Conservation (phyloP, 1,140 invertebrate genomes). For the Laupala kohalensis region DNA sequence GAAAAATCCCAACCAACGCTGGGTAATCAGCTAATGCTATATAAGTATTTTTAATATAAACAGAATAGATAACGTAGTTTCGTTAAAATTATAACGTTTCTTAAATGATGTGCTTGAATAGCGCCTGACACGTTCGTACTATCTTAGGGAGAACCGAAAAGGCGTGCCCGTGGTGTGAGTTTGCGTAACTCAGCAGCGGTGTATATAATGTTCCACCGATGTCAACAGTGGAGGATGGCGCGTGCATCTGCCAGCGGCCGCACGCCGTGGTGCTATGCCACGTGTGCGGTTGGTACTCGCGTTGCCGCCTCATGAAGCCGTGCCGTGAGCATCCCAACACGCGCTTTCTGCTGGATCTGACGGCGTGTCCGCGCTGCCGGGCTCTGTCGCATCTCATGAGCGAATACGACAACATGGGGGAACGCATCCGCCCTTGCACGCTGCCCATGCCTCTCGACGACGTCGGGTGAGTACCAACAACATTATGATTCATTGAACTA, state of each 20-base stretch:
- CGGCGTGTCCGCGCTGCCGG: background rate
- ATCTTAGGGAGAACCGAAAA: no score
- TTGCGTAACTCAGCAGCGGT: no score
- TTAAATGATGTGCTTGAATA: no score
- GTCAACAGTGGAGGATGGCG: background rate
- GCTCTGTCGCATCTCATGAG: background rate
- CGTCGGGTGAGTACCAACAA: background rate
- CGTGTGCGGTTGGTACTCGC: background rate
- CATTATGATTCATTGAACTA: no score
- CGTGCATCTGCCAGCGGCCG: background rate
- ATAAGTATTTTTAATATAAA: no score
- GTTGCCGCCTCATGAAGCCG: background rate
- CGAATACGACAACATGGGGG: background rate
- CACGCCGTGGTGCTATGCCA: background rate
- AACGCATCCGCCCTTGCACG: background rate
- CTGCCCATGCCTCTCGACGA: background rate
- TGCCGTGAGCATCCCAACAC: background rate
- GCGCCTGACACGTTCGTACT: no score
- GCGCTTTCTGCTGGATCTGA: background rate
- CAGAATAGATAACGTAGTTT: no score
- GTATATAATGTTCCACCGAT: no score
- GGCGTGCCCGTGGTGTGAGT: no score
- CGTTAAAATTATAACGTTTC: no score
- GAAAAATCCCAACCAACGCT: no score
- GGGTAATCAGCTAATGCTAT: no score